phyloP scores from a whole-genome alignment of 2,113 vertebrate genomes.

The Galeopterus variegatus region DNA sequence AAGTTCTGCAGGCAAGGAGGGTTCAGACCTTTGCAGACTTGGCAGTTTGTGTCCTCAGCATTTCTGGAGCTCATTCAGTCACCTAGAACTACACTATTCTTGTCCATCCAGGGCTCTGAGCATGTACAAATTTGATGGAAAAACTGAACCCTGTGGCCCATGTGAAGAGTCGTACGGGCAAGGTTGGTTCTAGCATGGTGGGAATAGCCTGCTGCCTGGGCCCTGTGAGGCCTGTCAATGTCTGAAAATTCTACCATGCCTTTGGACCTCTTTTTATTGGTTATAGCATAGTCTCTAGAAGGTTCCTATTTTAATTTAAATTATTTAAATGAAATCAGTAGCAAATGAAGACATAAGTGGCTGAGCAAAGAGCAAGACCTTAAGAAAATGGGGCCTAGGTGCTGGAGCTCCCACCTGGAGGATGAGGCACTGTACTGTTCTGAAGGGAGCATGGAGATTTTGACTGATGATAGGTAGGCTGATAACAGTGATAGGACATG shows the following conservation, averaged over 20 bases:
- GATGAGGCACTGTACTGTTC: background rate
- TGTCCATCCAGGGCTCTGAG: background rate
- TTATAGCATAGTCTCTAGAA: slow-evolving; percentile 13
- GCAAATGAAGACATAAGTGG: background rate
- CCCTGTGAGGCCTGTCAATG: background rate
- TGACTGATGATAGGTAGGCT: background rate
- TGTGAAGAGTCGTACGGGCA: background rate
- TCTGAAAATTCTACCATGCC: background rate
- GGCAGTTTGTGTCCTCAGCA: background rate
- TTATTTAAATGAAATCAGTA: background rate
- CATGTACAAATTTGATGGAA: background rate
- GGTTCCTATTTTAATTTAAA: background rate
- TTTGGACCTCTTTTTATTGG: background rate
- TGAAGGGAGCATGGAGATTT: background rate
- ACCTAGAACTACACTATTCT: background rate
- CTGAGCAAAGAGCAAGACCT: slow-evolving; percentile 33
- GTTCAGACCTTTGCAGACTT: background rate
- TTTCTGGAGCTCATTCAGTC: background rate
- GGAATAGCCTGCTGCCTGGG: background rate
- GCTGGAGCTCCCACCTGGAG: background rate
- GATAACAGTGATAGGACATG: background rate
- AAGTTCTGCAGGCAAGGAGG: background rate
- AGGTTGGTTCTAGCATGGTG: background rate
- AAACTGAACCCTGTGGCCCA: background rate
- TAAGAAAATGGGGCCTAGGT: background rate